phyloP scores from a whole-genome alignment of 2,797 vertebrate genomes.

The Rhynchonycteris naso region DNA sequence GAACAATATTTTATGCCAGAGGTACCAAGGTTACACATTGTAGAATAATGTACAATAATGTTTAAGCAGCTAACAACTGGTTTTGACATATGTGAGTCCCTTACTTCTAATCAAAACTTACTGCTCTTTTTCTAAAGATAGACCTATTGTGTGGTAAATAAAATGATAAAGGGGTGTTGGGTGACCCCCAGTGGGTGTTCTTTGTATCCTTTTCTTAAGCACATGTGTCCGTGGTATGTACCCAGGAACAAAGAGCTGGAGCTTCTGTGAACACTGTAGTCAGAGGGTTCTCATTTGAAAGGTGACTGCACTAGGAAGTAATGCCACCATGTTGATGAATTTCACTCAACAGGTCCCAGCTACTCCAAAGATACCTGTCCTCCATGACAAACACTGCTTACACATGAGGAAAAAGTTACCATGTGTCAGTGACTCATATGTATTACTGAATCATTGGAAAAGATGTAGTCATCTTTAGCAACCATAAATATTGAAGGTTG shows the following conservation, averaged over 20 bases:
- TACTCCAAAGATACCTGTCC: not conserved
- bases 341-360: not conserved
- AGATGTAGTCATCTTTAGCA: not conserved
- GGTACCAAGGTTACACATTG: not conserved
- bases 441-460: not conserved
- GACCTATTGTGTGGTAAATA: not conserved
- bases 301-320: not conserved
- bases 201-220: not conserved
- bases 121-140: not conserved
- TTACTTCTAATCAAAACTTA: slow-evolving; percentile 7
- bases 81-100: slow-evolving; percentile 3
- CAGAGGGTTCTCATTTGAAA: not conserved
- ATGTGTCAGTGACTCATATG: not conserved
- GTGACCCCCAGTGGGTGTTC: not conserved
- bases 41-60: not conserved
- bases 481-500: not conserved
- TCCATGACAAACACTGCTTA: not conserved
- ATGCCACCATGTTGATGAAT: not conserved
- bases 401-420: not conserved
- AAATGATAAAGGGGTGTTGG: not conserved
- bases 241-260: not conserved
- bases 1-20: not conserved
- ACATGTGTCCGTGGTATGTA: not conserved
- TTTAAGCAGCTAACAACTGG: not conserved
- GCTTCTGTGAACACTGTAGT: not conserved